Evolutionary conservation across 2,113 vertebrate species (phyloP), one percentile per base, ranked within the genome.

Genomic region (Actenoides hombroni): DNA sequence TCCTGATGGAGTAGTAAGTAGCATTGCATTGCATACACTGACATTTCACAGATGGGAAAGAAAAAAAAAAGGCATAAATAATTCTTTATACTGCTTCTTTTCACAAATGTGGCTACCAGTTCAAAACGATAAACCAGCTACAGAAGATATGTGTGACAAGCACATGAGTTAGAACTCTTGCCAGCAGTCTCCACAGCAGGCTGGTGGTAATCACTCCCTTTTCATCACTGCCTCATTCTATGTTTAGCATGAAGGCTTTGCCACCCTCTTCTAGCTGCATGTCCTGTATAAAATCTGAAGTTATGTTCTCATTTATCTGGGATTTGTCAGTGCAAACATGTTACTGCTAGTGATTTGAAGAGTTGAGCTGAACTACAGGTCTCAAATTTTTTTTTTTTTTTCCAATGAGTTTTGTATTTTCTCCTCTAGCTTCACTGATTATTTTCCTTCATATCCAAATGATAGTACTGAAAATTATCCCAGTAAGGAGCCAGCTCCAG

Each of bases 161-260:
- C 48, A 42, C 23, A 39, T 84, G 82, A 94, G 94, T 60, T 68
- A 39, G 35, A 90, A 57, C 51, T 89, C 77, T 69, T 68, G 81
- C 61, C 89, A 94, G 76, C 60, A 88, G 77, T 78, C 48, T 93
- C 57, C 86, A 83, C 83, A 90, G 91, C 69, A 91, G 80, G 80
- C 42, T 95, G 56, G 61, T 42, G 35, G 74, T 42, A 94, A 94
- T 84, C 81, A 74, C 56, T 93, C 79, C 59, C 39, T 90, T 83
- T 54, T 67, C 79, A 92, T 80, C 70, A 57, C 92, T 54, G 42
- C 70, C 80, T 94, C 60, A 64, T 92, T 94, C 88, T n/a, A n/a
- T 2, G 10, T 63, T 69, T 74, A 80, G 71, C 20, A 39, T 49
- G 75, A 74, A 44, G 78, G 74, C 35, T 89, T 67, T 94, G 37